These are phyloP conservation scores for Amphimedon queenslandica DNA, from an alignment of 37 sponge, comb jelly and placozoan genomes.

Conservation along the genomic window DNA sequence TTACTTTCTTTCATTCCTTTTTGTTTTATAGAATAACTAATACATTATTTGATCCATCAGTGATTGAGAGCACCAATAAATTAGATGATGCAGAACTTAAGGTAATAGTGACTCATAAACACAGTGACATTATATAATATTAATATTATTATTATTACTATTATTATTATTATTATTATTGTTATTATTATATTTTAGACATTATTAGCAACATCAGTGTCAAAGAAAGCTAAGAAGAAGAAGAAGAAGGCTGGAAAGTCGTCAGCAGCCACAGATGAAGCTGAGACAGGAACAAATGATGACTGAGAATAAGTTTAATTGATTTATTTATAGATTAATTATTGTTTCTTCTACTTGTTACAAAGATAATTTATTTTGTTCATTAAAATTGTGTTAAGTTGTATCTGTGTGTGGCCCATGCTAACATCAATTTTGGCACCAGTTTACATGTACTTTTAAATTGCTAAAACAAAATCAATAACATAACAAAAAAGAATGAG, in stretches of 20 bases:
- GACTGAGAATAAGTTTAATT: not conserved
- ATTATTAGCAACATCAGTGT: slow-evolving; percentile 73
- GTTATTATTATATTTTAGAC: slow-evolving; percentile 19
- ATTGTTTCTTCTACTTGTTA: not conserved
- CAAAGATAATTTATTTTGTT: not conserved
- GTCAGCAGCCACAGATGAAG: not conserved
- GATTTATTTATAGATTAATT: not conserved
- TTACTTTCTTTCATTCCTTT: too few species aligned
- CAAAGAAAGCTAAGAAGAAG: slow-evolving; percentile 90
- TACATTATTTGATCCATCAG: slow-evolving; percentile 64
- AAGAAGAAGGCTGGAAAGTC: slow-evolving; percentile 77
- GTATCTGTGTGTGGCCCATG: too few species aligned
- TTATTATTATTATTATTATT: not conserved
- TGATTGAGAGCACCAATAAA: slow-evolving; percentile 35
- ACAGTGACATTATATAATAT: not conserved
- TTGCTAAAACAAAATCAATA: too few species aligned
- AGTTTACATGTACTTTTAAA: too few species aligned
- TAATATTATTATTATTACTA: not conserved
- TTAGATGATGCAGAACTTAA: slow-evolving; percentile 81
- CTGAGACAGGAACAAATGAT: not conserved
- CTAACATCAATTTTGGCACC: too few species aligned
- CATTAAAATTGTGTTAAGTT: too few species aligned
- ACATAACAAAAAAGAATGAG: too few species aligned
- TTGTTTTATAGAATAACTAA: slow-evolving; percentile 60
- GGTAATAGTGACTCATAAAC: slow-evolving; percentile 23